Evolutionary conservation across 2,888 invertebrate genomes (phyloP), one percentile per base, ranked within the genome.

Genomic region (Papilio demoleus): DNA sequence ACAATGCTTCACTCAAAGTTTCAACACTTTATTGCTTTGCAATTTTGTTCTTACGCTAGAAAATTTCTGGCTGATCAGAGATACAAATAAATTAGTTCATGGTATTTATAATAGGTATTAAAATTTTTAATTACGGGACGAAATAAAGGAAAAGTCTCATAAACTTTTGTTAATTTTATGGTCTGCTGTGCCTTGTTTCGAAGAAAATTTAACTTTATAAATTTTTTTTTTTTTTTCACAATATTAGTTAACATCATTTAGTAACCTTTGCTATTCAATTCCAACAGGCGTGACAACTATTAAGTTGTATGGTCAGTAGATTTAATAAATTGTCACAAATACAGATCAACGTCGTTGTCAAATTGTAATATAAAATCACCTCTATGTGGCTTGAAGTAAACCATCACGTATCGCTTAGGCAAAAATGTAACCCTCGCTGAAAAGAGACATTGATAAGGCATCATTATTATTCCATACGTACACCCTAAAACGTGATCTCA

Each of bases 191-290:
- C 63, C 34, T 31, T 22, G 5, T 22, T 31, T 19, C 27, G 50
- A 31, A 27, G 27, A 14, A 72, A 75, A 70, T 74, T 76, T 71
- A 68, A 71, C 73, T 70, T 71, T 72, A 72, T n/a, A n/a, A n/a
- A n/a, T 73, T 75, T 73, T 72, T n/a, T n/a, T n/a, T n/a, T n/a
- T n/a, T n/a, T n/a, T n/a, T n/a, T n/a, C n/a, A n/a, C n/a, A n/a
- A n/a, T n/a, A n/a, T n/a, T n/a, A n/a, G n/a, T n/a, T n/a, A n/a
- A n/a, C n/a, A n/a, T n/a, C n/a, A n/a, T n/a, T n/a, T n/a, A n/a
- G n/a, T n/a, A n/a, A n/a, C n/a, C n/a, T n/a, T n/a, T n/a, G n/a
- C 45, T 22, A 22, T 45, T 45, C 12, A 0, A 45, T 11, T 22
- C 22, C 22, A 45, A 22, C 45, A 45, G 45, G 45, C 22, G 22